A percentile compares a stretch with the other conserved stretches of the same genome.
Evolutionary conservation across 2,113 vertebrate genomes (phyloP).

Genomic region (Cervus canadensis): DNA sequence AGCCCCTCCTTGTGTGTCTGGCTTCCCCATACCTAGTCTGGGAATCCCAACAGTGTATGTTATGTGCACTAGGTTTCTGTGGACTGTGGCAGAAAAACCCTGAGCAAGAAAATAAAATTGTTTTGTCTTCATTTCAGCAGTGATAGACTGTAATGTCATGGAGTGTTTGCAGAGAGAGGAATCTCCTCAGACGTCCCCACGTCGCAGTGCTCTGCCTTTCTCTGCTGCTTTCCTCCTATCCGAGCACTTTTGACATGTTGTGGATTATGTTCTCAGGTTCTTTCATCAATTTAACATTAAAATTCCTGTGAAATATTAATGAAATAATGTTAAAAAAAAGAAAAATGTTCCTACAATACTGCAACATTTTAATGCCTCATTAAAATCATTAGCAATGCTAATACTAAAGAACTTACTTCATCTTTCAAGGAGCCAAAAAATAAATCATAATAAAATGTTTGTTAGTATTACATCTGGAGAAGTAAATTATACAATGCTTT

Average conservation of each 20-base stretch:
- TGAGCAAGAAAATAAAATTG: constrained; percentile 65
- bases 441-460: constrained; percentile 90
- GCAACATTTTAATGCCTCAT: constrained; percentile 91
- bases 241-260: constrained; percentile 76
- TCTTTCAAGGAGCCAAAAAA: constrained; percentile 86
- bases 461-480: constrained; percentile 81
- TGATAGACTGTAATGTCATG: constrained; percentile 45
- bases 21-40: not conserved
- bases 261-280: constrained; percentile 81
- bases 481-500: constrained; percentile 82
- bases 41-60: not conserved
- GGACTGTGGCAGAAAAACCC: constrained; percentile 41
- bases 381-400: constrained; percentile 91
- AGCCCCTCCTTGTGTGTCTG: not conserved
- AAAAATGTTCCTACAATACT: constrained; percentile 87
- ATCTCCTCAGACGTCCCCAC: constrained; percentile 49
- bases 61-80: not conserved
- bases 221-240: constrained; percentile 65
- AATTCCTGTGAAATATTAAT: constrained; percentile 87
- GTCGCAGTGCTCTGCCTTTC: constrained; percentile 64
- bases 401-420: constrained; percentile 87
- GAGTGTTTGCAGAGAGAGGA: constrained; percentile 31
- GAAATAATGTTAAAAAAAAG: constrained; percentile 85
- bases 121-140: constrained; percentile 71
- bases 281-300: constrained; percentile 84